Percentiles rank a stretch among this genome's conserved stretches.
These are phyloP conservation scores for Pavo muticus DNA, from an alignment of 2,113 vertebrate genomes.

Conservation along the genomic window DNA sequence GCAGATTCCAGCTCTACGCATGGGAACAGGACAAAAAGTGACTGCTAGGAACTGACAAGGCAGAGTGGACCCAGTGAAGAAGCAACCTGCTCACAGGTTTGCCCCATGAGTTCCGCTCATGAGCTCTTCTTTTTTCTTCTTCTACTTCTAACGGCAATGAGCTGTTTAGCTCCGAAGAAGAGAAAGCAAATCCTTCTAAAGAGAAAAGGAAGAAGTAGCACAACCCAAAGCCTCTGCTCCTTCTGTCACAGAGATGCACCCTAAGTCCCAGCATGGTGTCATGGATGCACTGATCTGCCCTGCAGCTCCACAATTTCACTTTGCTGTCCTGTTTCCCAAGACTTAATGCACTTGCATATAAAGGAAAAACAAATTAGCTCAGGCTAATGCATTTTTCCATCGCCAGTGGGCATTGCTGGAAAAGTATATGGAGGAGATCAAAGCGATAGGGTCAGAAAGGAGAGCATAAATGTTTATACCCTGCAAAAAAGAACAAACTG, in stretches of 20 bases:
- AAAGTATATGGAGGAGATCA: conserved; percentile 58
- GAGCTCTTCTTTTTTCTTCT: neutral
- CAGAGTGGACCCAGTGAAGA: neutral
- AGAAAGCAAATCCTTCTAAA: neutral
- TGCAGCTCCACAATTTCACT: neutral
- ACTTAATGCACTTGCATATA: conserved; percentile 14
- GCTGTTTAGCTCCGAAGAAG: neutral
- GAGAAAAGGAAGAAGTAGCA: neutral
- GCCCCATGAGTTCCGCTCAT: neutral
- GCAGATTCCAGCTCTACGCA: neutral
- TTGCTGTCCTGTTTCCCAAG: conserved; percentile 3
- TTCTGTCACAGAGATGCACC: accelerated
- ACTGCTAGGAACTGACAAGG: neutral
- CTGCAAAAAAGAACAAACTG: neutral
- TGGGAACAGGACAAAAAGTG: neutral
- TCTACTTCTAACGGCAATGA: neutral
- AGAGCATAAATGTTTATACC: conserved; percentile 37
- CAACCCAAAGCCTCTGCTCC: neutral
- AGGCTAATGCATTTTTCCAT: conserved; percentile 69
- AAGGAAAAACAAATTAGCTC: conserved; percentile 67
- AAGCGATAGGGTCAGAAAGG: conserved; percentile 54
- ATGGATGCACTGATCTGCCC: neutral
- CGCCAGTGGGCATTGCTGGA: conserved; percentile 50
- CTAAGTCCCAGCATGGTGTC: neutral
- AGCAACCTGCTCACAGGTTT: neutral